Evolutionary conservation across 1,140 invertebrate genomes (phyloP), one percentile per base, ranked within the genome.

Genomic region (Bombus impatiens): DNA sequence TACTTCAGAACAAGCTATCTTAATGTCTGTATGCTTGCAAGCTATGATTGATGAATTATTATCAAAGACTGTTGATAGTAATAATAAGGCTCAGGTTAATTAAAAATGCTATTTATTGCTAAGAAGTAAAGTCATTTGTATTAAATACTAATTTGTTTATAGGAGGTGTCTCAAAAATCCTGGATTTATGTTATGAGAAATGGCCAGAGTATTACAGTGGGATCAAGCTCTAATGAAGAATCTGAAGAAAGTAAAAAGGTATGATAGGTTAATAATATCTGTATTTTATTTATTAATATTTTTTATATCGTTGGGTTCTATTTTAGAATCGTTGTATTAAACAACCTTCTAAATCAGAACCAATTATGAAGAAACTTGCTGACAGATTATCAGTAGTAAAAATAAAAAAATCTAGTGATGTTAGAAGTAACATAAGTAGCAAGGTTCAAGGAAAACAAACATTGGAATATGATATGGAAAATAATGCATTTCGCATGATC

Each of bases 11-110:
- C 98, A 99, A 95, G 98, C 98, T 25, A 99, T 99, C 94, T 96
- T 99, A 67, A 99, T 99, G 96, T 99, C 98, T 74, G 97, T 99
- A 77, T 99, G 98, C 94, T 96, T 99, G 76, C 98, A 99, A 94
- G 97, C 97, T 5, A 98, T 99, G 96, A 99, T 99, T 1, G 98
- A 99, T 94, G 98, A 99, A 94, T 95, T 99, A 87, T 96, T 99
- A 89, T 95, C 98, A 88, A 98, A 98, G 94, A 98, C 97, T 93
- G 96, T 96, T 92, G 96, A 96, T 22, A 87, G 94, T 84, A 87
- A 94, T 84, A 76, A 93, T 89, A 93, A 42, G 28, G 94, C 89
- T 88, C 91, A 94, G 91, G 95, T 95, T 86, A 77, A 77, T 86
- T 89, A 79, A 90, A 83, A 81, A 76, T 32, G 44, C 44, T 78